Conservation (phyloP, 1,140 invertebrate genomes). For the Catajapyx aquilonaris region DNA sequence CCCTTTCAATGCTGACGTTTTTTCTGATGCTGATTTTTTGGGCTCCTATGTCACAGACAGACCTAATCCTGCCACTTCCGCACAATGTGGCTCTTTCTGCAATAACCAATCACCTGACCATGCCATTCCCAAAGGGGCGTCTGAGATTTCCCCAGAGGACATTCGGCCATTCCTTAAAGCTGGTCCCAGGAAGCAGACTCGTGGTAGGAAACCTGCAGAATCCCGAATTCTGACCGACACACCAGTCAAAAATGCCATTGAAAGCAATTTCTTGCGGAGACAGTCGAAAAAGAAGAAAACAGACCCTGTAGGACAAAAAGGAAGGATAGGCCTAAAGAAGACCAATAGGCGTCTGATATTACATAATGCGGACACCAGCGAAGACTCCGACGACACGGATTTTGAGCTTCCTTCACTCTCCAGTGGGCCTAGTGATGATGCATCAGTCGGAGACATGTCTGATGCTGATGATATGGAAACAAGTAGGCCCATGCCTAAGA, state of each 20-base stretch:
- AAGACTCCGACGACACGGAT: too few relatives aligned
- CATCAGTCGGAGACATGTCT: too few relatives aligned
- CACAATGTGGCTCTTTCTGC: background rate
- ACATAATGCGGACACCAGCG: too few relatives aligned
- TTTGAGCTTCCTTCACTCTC: too few relatives aligned
- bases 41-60: slow-evolving; percentile 7
- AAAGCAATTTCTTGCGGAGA: too few relatives aligned
- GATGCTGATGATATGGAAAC: too few relatives aligned
- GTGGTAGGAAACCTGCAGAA: background rate
- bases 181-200: background rate
- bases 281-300: too few relatives aligned
- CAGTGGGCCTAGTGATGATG: too few relatives aligned
- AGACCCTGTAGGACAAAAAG: too few relatives aligned
- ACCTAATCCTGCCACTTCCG: slow-evolving; percentile 4
- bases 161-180: slow-evolving; percentile 1
- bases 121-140: background rate
- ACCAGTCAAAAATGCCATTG: background rate
- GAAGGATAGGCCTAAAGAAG: too few relatives aligned
- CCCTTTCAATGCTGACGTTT: slow-evolving; percentile 9
- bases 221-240: background rate
- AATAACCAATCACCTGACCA: background rate
- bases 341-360: too few relatives aligned
- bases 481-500: too few relatives aligned
- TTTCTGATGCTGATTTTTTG: slow-evolving; percentile 7
- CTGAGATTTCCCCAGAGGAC: background rate